phyloP scores from a whole-genome alignment of 1,140 invertebrate species.

The Notospermus geniculatus region DNA sequence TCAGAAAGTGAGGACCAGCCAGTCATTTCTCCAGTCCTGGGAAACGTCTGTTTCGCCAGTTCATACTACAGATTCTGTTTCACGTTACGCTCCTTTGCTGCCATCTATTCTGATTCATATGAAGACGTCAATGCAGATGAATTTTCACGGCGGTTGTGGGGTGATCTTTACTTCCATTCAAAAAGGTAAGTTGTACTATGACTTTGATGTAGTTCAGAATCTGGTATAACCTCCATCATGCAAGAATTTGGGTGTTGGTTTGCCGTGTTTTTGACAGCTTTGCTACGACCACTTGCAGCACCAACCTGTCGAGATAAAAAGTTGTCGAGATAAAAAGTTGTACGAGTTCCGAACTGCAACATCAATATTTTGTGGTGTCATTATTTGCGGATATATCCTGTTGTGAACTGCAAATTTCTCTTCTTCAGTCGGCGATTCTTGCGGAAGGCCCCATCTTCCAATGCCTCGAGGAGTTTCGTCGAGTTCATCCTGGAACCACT shows the following conservation, averaged over 20 bases:
- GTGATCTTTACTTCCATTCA: conserved; percentile 97
- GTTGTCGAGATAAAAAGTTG: no score
- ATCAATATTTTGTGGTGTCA: no score
- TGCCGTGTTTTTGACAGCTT: no score
- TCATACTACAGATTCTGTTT: conserved; percentile 97
- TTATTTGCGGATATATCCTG: no score
- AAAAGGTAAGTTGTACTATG: conserved; percentile 78
- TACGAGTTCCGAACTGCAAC: no score
- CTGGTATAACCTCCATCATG: no score
- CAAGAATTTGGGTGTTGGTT: no score
- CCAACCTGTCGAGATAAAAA: no score
- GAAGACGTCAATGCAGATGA: conserved; percentile 73
- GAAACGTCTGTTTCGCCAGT: conserved; percentile 98
- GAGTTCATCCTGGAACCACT: conserved; percentile 98
- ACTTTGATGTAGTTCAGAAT: no score
- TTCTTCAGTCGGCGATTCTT: conserved; percentile 63
- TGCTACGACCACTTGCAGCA: no score
- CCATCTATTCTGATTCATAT: conserved; percentile 75
- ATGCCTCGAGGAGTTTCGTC: conserved; percentile 93
- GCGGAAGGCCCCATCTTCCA: conserved; percentile 87
- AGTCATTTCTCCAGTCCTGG: conserved; percentile 73
- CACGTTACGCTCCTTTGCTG: conserved; percentile 94
- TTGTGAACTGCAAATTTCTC: no score
- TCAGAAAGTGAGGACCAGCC: conserved; percentile 70
- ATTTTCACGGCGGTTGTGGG: conserved; percentile 94